These are phyloP conservation scores for Caenorhabditis becei DNA, from an alignment of 2,888 invertebrate genomes.

Conservation along the genomic window DNA sequence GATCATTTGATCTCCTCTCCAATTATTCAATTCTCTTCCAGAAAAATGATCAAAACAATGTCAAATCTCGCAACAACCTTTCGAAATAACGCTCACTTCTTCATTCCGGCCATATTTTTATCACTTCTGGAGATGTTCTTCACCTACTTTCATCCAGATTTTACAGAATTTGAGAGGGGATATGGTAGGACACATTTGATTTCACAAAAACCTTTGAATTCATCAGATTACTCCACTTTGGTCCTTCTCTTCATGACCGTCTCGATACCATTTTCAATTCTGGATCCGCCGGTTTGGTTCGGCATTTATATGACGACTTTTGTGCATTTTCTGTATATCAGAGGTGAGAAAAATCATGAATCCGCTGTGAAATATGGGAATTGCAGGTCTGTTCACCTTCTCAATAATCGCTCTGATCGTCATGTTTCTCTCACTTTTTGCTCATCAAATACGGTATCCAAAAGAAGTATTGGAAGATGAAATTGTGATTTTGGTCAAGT, in stretches of 20 bases:
- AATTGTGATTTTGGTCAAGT: neutral
- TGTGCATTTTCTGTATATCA: constrained; percentile 13
- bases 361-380: no score
- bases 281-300: constrained; percentile 32
- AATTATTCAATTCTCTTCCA: neutral
- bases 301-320: constrained; percentile 25
- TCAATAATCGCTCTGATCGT: neutral
- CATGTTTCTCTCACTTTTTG: neutral
- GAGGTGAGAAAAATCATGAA: constrained; percentile 2
- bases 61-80: constrained; percentile 8
- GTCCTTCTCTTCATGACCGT: neutral
- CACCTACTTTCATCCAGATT: neutral
- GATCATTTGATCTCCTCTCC: neutral
- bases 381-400: neutral
- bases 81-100: constrained; percentile 12
- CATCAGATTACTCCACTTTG: neutral
- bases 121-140: neutral
- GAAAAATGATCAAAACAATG: constrained; percentile 11
- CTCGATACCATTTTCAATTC: constrained; percentile 12
- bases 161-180: neutral
- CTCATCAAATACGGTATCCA: neutral
- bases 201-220: no score
- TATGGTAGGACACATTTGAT: neutral
- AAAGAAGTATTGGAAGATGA: neutral
- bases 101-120: constrained; percentile 1